Conservation (phyloP, 1,140 invertebrate genomes). For the Dryas iulia region DNA sequence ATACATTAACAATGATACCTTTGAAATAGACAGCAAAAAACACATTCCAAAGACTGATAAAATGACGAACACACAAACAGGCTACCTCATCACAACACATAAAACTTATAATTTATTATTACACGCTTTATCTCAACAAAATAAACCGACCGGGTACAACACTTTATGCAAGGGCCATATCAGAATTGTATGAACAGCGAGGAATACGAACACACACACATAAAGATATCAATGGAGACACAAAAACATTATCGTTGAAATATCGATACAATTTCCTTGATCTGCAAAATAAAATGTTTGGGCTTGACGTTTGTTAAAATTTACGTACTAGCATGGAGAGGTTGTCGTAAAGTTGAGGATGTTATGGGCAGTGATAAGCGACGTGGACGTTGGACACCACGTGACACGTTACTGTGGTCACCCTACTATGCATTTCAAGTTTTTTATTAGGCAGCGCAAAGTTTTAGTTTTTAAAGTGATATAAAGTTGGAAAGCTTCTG, state of each 20-base stretch:
- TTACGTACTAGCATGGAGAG: constrained; percentile 64
- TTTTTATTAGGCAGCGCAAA: constrained; percentile 45
- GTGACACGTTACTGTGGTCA: constrained; percentile 73
- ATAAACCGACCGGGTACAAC: constrained; percentile 41
- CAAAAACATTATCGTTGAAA: constrained; percentile 73
- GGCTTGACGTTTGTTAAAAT: constrained; percentile 69
- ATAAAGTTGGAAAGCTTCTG: constrained; percentile 19
- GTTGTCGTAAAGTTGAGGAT: constrained; percentile 76
- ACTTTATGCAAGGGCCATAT: constrained; percentile 51
- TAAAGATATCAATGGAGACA: constrained; percentile 71
- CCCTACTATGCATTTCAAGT: constrained; percentile 59
- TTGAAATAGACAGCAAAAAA: neutral
- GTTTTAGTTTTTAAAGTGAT: constrained; percentile 38
- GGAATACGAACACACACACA: constrained; percentile 40
- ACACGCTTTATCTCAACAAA: constrained; percentile 50
- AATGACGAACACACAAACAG: constrained; percentile 30
- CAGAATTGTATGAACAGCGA: constrained; percentile 51
- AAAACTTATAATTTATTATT: constrained; percentile 49
- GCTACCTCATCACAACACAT: constrained; percentile 31
- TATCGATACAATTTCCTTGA: constrained; percentile 77
- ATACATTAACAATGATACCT: too few relatives aligned
- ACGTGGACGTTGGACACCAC: constrained; percentile 57
- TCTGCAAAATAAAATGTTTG: constrained; percentile 72
- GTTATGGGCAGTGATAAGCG: constrained; percentile 75
- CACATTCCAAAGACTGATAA: neutral